These are phyloP conservation scores for Parapristionchus giblindavisi DNA, from an alignment of 2,888 invertebrate genomes.

Conservation along the genomic window DNA sequence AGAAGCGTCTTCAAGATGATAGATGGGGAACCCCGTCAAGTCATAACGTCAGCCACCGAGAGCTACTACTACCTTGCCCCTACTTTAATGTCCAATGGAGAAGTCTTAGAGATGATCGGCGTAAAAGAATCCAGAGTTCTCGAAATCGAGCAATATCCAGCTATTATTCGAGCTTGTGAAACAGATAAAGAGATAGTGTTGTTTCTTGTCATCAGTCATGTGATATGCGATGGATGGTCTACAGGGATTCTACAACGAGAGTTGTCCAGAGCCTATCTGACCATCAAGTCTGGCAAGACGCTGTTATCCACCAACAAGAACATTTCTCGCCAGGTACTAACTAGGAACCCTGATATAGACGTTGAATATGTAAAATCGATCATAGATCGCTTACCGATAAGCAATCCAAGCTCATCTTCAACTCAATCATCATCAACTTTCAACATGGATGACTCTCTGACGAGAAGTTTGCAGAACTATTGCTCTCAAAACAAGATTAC, in stretches of 20 bases:
- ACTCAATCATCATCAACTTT: not conserved
- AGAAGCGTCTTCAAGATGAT: not conserved
- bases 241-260: slow-evolving; percentile 33
- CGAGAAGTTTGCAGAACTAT: not conserved
- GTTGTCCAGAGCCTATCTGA: not conserved
- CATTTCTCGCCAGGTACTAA: too few relatives aligned
- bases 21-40: slow-evolving; percentile 4
- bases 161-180: not conserved
- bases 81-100: not conserved
- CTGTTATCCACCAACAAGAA: too few relatives aligned
- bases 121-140: not conserved
- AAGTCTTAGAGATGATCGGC: not conserved
- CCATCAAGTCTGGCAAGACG: not conserved
- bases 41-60: slow-evolving; percentile 6
- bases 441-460: not conserved
- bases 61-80: not conserved
- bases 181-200: slow-evolving; percentile 33
- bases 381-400: too few relatives aligned
- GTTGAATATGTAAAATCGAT: not conserved
- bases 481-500: not conserved
- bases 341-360: not conserved
- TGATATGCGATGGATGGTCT: slow-evolving; percentile 52
- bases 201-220: slow-evolving; percentile 50
- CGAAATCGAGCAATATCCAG: not conserved
- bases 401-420: too few relatives aligned